Conservation (phyloP, 2,797 vertebrate genomes). For the Synaphobranchus kaupii region DNA sequence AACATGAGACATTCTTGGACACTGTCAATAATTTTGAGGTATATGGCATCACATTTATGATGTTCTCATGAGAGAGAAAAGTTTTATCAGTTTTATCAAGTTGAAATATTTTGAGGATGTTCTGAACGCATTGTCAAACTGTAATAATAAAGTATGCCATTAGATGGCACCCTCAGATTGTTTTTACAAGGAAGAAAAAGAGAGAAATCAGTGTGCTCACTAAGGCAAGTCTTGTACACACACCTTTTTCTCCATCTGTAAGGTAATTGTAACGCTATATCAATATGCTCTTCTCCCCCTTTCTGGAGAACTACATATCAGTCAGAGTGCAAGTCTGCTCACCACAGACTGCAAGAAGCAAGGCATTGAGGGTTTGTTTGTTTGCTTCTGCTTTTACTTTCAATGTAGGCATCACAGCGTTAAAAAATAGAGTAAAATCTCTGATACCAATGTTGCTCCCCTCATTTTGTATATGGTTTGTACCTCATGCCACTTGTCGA, state of each 20-base stretch:
- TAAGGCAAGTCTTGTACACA: background rate
- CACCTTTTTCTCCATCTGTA: background rate
- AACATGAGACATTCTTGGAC: background rate
- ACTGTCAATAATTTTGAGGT: background rate
- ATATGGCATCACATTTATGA: background rate
- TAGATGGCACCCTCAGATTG: constrained; percentile 14
- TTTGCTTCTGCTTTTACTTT: background rate
- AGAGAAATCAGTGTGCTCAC: background rate
- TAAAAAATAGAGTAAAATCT: background rate
- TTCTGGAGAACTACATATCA: background rate
- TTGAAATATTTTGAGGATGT: no score
- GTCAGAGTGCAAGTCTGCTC: background rate
- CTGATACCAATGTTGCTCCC: background rate
- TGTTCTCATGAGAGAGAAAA: background rate
- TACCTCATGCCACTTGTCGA: background rate
- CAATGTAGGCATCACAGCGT: background rate
- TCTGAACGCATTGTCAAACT: background rate
- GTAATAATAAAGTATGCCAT: constrained; percentile 1
- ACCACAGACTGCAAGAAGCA: background rate
- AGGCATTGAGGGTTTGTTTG: background rate
- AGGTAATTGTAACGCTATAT: background rate
- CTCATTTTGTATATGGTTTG: background rate
- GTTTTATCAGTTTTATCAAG: background rate
- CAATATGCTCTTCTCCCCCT: background rate
- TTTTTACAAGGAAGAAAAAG: background rate